Evolutionary conservation across 2,888 invertebrate genomes (phyloP), one percentile per base, ranked within the genome.

Genomic region (Ommatoiulus sabulosus): DNA sequence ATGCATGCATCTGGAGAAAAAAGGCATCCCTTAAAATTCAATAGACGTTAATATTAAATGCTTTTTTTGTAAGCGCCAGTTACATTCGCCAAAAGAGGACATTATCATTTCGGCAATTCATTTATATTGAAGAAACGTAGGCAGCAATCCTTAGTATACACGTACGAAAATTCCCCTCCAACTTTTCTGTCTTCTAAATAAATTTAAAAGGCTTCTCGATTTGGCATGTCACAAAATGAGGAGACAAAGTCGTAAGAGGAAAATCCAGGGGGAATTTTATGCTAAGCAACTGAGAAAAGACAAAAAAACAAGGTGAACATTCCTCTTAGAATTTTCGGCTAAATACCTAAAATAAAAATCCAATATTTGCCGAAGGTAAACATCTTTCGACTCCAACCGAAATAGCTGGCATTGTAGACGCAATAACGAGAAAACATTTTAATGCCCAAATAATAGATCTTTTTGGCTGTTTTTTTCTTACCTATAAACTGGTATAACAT

Each of bases 1-100:
- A 80, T 80, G 80, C 80, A 80, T 80, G 3, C 35, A 35, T 35
- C 1, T 35, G 35, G 35, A 12, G 35, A 35, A 80, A 80, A 80
- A 35, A 80, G 80, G 35, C 80, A 80, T 80, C 80, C 80, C 80
- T 80, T 80, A 80, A 80, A 80, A 80, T 80, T 80, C 80, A 80
- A 80, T 80, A 80, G 80, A 80, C 80, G 80, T 80, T 80, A 80
- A 80, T 80, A 80, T 80, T 80, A 80, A 80, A 80, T 80, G 80
- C 80, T 80, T 80, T 80, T 80, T 72, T 72, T 72, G 35, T 35
- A 80, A 35, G 24, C 12, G 80, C 80, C 5, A 80, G 35, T 80
- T 80, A 80, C 80, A 80, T 80, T 80, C 35, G 80, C 35, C 35
- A 80, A 80, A 80, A 80, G 80, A 80, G 80, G 80, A 80, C 80